Base-by-base conservation (phyloP, 2,113 vertebrate genomes). In the Coptodon bakossiorum region DNA sequence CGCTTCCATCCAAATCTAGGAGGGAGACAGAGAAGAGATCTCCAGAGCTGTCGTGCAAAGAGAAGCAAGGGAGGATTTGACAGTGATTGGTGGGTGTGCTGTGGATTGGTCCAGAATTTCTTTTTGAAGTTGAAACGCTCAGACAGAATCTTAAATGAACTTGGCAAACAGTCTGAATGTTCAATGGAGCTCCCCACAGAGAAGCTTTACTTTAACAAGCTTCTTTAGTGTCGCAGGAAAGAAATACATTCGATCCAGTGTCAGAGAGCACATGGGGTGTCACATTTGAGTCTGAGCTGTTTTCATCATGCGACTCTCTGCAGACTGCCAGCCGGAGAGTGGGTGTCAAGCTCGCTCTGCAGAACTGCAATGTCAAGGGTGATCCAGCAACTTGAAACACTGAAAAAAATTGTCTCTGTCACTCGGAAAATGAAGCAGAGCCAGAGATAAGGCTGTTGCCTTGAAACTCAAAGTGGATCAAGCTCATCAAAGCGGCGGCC, bases 131-230 rank as follows among this genome's bases (percentile, higher is more conserved):
- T 91, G 85, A 95, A 86, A 91, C 78, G 79, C 80, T 92, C 91
- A 92, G 90, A 93, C 90, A 90, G 93, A 95, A 95, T 95, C 83
- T 56, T 85, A 91, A 94, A 95, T 90, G 90, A 24, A 87, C 78
- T 86, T 88, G 88, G 94, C 71, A 92, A 87, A 92, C 90, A 93
- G 87, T 84, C 68, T 80, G 73, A 92, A 81, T 87, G 76, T 85
- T 93, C 85, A 86, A 22, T 83, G 59, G 40, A 53, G 38, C 80
- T 76, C 88, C 40, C 24, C 52, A 16, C 17, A 73, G 81, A 91
- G 91, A 81, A 86, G 78, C 73, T 43, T 52, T 78, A 31, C 85
- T 90, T 91, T 56, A 93, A 93, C 89, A 68, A 91, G 88, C 76
- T 81, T 48, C 56, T 71, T 85, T 34, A 40, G 84, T 82, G 63